Evolutionary conservation across 2,113 vertebrate genomes (phyloP).

Genomic region (Indicator maculatus): DNA sequence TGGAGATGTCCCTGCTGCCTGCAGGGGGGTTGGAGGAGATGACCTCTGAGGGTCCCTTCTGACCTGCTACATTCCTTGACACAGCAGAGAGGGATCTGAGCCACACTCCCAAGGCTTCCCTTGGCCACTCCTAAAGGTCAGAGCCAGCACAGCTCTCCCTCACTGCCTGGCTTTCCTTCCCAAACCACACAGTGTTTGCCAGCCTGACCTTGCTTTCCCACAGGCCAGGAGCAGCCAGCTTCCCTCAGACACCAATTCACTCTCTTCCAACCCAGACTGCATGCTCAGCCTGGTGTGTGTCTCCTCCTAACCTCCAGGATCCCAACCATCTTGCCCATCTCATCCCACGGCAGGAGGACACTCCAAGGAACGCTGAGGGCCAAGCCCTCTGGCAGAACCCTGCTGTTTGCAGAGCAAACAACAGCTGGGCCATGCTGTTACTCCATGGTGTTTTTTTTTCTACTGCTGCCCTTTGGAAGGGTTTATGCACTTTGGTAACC

Average conservation of each 20-base stretch:
- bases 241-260: neutral
- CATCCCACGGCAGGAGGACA: neutral
- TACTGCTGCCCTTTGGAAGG: neutral
- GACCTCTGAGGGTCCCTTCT: neutral
- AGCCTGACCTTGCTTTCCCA: neutral
- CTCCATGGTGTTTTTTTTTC: neutral
- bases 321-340: neutral
- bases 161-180: conserved; percentile 17
- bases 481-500: conserved; percentile 7
- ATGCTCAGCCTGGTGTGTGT: neutral
- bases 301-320: neutral
- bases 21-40: too few species aligned
- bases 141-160: conserved; percentile 38
- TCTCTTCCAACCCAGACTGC: neutral
- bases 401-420: conserved; percentile 26
- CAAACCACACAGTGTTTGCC: neutral
- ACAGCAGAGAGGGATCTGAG: neutral
- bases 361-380: neutral
- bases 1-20: too few species aligned
- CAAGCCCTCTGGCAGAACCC: neutral
- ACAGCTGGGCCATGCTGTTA: conserved; percentile 27
- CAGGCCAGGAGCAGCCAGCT: neutral
- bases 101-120: neutral
- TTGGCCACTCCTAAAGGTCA: neutral
- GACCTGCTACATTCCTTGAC: too few species aligned